Evolutionary conservation across 1,140 invertebrate genomes (phyloP).

Genomic region (Drosophila bipectinata): DNA sequence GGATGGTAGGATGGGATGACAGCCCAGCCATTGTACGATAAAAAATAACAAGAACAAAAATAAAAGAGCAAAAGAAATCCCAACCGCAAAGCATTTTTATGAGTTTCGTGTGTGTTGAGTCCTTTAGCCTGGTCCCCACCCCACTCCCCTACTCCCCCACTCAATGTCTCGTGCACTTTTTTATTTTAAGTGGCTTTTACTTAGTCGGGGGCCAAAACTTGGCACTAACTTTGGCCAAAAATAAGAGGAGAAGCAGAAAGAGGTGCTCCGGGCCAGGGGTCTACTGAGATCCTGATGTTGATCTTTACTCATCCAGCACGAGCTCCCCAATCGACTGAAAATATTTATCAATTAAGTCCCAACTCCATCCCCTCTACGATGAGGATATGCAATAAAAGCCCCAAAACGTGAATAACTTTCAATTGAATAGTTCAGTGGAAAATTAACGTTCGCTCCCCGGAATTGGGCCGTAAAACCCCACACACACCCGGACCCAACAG

Average conservation of each 20-base stretch:
- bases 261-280: background rate
- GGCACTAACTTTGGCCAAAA: slow-evolving; percentile 4
- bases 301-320: no score
- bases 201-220: slow-evolving; percentile 52
- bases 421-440: slow-evolving; percentile 78
- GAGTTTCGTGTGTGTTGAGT: slow-evolving; percentile 51
- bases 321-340: no score
- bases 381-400: background rate
- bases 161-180: slow-evolving; percentile 24
- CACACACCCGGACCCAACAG: background rate
- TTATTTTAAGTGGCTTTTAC: slow-evolving; percentile 65
- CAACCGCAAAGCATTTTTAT: slow-evolving; percentile 78
- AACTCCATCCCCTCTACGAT: background rate
- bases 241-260: background rate
- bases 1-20: slow-evolving; percentile 24
- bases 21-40: slow-evolving; percentile 45
- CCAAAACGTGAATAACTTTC: slow-evolving; percentile 76
- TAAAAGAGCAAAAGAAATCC: slow-evolving; percentile 24
- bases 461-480: slow-evolving; percentile 49
- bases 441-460: slow-evolving; percentile 57
- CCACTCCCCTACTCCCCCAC: slow-evolving; percentile 8
- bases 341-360: no score
- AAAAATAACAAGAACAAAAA: slow-evolving; percentile 52
- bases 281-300: no score
- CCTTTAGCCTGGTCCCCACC: slow-evolving; percentile 1